Evolutionary conservation across 2,113 vertebrate genomes (phyloP).

Genomic region (Gavialis gangeticus): DNA sequence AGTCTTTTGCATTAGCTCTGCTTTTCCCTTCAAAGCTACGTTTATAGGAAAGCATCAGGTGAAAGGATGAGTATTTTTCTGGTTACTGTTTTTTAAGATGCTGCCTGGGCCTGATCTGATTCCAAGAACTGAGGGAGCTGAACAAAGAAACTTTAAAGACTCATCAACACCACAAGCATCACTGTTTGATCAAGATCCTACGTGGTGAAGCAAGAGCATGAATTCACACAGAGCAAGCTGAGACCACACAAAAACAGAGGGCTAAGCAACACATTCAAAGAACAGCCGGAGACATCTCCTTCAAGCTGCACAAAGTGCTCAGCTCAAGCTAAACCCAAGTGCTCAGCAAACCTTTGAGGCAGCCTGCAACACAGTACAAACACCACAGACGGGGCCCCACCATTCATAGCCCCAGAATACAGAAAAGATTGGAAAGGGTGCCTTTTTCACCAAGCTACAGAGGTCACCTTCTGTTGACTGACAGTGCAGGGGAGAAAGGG

Average conservation of each 20-base stretch:
- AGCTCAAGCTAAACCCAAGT: background rate
- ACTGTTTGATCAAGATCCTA: constrained; percentile 47
- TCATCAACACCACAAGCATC: constrained; percentile 25
- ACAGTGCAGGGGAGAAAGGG: background rate
- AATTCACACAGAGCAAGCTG: constrained; percentile 12
- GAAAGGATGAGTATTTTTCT: constrained; percentile 38
- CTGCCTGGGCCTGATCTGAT: constrained; percentile 30
- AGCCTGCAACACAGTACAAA: fast-evolving
- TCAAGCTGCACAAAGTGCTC: background rate
- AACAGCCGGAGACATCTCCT: background rate
- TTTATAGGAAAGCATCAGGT: constrained; percentile 32
- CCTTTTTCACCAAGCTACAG: background rate
- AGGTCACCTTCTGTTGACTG: background rate
- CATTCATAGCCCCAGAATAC: background rate
- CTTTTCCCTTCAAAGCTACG: constrained; percentile 22
- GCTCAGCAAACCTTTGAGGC: fast-evolving
- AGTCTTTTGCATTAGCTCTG: background rate
- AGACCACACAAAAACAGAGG: constrained; percentile 27
- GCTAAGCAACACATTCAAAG: background rate
- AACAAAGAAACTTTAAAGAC: constrained; percentile 51
- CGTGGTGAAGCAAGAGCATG: background rate
- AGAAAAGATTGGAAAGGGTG: background rate
- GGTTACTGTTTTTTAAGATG: constrained; percentile 59
- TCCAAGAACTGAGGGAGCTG: constrained; percentile 59
- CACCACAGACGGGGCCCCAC: background rate